A percentile compares a stretch with the other conserved stretches of the same genome.
Evolutionary conservation across 2,113 vertebrate species (phyloP).

Genomic region (Prinia subflava): DNA sequence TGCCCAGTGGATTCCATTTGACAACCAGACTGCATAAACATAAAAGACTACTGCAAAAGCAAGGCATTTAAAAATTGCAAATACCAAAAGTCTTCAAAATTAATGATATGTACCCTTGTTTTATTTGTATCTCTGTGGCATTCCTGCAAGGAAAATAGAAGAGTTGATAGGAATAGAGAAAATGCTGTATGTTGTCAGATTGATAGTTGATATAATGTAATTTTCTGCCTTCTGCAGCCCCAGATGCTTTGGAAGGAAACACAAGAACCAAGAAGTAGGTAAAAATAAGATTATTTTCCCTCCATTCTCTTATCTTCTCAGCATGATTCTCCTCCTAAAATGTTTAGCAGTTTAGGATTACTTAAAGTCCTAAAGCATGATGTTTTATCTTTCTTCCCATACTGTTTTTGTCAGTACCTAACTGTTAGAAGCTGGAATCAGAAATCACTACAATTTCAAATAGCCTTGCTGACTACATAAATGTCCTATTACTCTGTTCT

Average conservation of each 20-base stretch:
- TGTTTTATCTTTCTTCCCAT: not conserved
- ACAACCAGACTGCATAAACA: not conserved
- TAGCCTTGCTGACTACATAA: not conserved
- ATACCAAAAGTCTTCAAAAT: not conserved
- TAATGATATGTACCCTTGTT: not conserved
- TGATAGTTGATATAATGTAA: not conserved
- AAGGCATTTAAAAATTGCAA: not conserved
- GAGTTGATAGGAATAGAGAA: not conserved
- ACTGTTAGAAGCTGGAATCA: not conserved
- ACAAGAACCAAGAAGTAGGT: not conserved
- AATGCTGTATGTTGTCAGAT: not conserved
- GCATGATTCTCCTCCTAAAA: not conserved
- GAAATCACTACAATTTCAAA: not conserved
- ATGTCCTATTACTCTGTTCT: not conserved
- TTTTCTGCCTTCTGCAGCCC: not conserved
- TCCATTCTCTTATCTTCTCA: not conserved
- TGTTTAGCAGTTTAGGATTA: not conserved
- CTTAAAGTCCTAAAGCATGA: not conserved
- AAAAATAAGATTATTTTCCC: not conserved
- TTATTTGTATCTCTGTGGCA: not conserved
- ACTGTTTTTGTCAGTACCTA: not conserved
- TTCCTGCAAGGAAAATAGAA: not conserved
- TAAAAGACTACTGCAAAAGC: not conserved
- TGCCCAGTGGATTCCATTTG: not conserved
- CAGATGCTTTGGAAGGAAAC: not conserved